These are phyloP conservation scores for Agrenia bidenticulata DNA, from an alignment of 2,888 invertebrate species.

Conservation along the genomic window DNA sequence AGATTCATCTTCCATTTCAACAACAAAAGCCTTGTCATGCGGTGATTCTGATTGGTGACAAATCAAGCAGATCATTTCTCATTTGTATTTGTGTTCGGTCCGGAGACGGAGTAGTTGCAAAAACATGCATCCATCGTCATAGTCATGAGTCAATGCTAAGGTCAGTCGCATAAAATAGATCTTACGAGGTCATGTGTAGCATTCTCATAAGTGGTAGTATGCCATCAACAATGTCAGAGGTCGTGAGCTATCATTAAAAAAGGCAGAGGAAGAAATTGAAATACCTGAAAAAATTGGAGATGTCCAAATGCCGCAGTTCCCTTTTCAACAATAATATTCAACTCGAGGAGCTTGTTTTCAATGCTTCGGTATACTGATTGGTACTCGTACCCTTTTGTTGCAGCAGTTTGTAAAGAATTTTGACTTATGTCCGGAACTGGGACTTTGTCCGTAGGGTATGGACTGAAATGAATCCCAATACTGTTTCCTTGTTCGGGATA, in stretches of 20 bases:
- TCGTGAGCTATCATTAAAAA: no score
- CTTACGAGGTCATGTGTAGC: no score
- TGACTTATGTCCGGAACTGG: conserved; percentile 40
- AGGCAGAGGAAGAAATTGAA: no score
- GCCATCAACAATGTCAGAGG: no score
- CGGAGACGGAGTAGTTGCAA: no score
- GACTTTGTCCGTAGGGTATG: conserved; percentile 36
- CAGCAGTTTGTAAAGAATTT: conserved; percentile 41
- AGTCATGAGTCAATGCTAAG: no score
- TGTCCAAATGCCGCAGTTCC: conserved; percentile 59
- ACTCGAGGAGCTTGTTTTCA: conserved; percentile 44
- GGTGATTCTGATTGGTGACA: no score
- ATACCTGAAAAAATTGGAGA: conserved; percentile 54
- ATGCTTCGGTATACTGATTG: conserved; percentile 38
- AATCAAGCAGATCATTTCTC: no score
- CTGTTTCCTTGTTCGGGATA: conserved; percentile 17
- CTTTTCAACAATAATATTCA: conserved; percentile 54
- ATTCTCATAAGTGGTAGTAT: no score
- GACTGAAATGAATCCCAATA: conserved; percentile 40
- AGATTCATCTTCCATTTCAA: not conserved
- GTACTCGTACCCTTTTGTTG: conserved; percentile 43
- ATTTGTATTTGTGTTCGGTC: no score
- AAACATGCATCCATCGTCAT: no score
- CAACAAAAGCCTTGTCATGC: not conserved
- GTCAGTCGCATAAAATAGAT: no score